A percentile compares a stretch with the other conserved stretches of the same genome.
phyloP scores from a whole-genome alignment of 1,140 invertebrate species.

The Drosophila bocqueti region DNA sequence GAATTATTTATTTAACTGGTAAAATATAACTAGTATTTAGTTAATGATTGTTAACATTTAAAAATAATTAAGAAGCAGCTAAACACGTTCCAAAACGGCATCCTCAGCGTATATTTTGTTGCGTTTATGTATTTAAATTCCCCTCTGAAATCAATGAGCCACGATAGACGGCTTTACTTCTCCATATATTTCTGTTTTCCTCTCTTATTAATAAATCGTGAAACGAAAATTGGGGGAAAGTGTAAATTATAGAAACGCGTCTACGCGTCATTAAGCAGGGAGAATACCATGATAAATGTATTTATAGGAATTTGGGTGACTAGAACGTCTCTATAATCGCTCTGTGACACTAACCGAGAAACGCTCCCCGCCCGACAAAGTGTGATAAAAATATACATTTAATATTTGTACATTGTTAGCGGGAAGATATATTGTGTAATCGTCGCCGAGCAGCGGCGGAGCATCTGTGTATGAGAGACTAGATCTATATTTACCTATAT shows the following conservation, averaged over 20 bases:
- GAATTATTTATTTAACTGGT: neutral
- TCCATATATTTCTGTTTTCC: conserved; percentile 12
- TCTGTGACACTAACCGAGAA: conserved; percentile 81
- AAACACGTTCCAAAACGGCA: too few species aligned
- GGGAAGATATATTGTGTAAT: conserved; percentile 81
- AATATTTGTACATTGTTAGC: conserved; percentile 83
- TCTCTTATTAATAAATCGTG: conserved; percentile 59
- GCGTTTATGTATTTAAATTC: neutral
- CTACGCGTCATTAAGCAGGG: conserved; percentile 79
- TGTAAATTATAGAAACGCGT: conserved; percentile 79
- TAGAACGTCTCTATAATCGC: conserved; percentile 78
- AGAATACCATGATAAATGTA: conserved; percentile 83
- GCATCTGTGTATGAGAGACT: conserved; percentile 16
- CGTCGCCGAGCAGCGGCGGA: conserved; percentile 28
- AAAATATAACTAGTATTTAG: neutral
- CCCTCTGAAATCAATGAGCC: conserved; percentile 16
- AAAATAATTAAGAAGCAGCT: too few species aligned
- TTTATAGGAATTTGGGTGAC: conserved; percentile 82
- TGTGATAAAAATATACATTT: conserved; percentile 84
- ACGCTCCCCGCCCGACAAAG: conserved; percentile 54
- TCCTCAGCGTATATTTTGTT: neutral
- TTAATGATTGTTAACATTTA: too few species aligned
- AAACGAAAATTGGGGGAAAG: conserved; percentile 69
- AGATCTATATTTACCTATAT: conserved; percentile 29
- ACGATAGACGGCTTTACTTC: conserved; percentile 28